Base-by-base conservation (phyloP, 2,113 vertebrate genomes). In the Axis porcinus region DNA sequence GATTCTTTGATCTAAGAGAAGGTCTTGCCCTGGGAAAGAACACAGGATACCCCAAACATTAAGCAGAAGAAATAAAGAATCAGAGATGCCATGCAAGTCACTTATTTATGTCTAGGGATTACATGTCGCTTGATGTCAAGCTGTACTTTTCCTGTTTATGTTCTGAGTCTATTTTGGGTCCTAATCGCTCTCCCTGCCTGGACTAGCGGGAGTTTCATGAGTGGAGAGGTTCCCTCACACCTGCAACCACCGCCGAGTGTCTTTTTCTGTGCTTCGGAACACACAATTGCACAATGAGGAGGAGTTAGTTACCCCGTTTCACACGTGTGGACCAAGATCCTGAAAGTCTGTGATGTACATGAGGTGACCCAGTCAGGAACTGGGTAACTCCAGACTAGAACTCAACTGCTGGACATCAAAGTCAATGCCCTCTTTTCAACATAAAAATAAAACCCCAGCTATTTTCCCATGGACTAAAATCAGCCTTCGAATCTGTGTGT, bases 221-320 rank as follows among this genome's bases (percentile, higher is more conserved):
- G 0, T 2, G 12, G 58, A 33, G 58, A 28, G 43, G 21, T 23
- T 57, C 3, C 58, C 7, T 54, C 3, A 28, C 17, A 33, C 27
- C 47, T 13, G 7, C 47, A 19, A 16, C 36, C 55, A 7, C 36
- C 0, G 3, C 27, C 0, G 0, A 60, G 55, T 17, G 5, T 11
- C 36, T 7, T 21, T 33, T 28, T 10, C 17, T 14, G 16, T 33
- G 52, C 86, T 89, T 52, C 0, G 0, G 57, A 28, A 60, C n/a
- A 16, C 78, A 67, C n/a, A 15, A 1, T 21, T 50, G 58, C n/a
- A 12, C 0, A 0, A 33, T 4, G 52, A 30, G 30, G 58, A 36
- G 55, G 8, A 10, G 16, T 5, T 28, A 12, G 58, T 17, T 1
- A 23, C 47, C n/a, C 8, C 6, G 1, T 7, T 33, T 43, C 90